Evolutionary conservation across 2,888 invertebrate species (phyloP), one percentile per base, ranked within the genome.

Genomic region (Caenorhabditis sp.): DNA sequence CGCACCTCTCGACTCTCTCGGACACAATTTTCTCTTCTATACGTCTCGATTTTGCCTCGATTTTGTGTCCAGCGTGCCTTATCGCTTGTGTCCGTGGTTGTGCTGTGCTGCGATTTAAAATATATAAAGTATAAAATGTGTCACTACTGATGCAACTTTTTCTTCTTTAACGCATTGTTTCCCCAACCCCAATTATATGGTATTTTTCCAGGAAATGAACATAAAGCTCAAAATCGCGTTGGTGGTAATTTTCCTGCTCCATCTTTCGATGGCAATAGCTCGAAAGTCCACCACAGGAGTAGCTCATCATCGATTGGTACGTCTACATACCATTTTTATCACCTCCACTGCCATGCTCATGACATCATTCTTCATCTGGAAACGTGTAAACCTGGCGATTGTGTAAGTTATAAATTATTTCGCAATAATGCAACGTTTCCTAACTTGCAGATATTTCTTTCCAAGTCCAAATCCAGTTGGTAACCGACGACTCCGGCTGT

Each of bases 291-390:
- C 78, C 51, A 58, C 32, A 32, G 85, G 82, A 15, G 78, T 84
- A 9, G 56, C 72, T 6, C 76, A 85, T 18, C 69, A 83, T 35
- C 83, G 84, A n/a, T 58, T 87, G 44, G 72, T 80, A 37, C 71
- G 88, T n/a, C 24, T 87, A 24, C 85, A 85, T 64, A 67, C 69
- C 9, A 40, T 87, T 6, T 51, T 82, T 28, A 74, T 77, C 13
- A 67, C 79, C n/a, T 81, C 83, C 28, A 82, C 83, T 20, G 56
- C 64, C 32, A 88, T 88, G 88, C 26, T 83, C 3, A 28, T 77
- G 8, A 64, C 78, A 22, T 85, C 85, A 0, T 80, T 56, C 15
- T 86, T 82, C 62, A 85, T 88, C 8, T 88, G 80, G 81, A 79
- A 68, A 26, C 55, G 87, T 55, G 64, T 84, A 22, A 80, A 71